Base-by-base conservation (phyloP, 2,888 invertebrate genomes). In the Ceraclea dissimilis region DNA sequence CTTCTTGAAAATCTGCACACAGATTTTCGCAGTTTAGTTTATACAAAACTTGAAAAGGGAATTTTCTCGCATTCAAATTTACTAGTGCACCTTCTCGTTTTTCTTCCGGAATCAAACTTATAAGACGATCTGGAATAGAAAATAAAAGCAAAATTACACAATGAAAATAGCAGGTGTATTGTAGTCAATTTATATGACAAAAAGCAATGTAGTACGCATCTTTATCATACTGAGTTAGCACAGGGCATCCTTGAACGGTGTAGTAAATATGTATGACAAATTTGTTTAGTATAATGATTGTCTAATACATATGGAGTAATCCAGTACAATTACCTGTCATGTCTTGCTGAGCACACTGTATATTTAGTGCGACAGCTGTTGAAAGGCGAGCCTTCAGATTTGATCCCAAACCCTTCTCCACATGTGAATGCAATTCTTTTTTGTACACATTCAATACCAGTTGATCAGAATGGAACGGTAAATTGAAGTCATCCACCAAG, bases 1-100 rank as follows among this genome's bases (percentile, higher is more conserved):
- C 94, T 76, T 97, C 97, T 65, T 88, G 86, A 73, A 97, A 97
- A 76, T 97, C 95, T 0, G 93, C 90, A 74, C 97, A 98, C 43
- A 97, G 81, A 77, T 97, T 96, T 73, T 96, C 93, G 74, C 97
- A 98, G 79, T 97, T 96, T 52, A 97, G 80, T 46, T 93, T 82
- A 73, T 94, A 93, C 1, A 94, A 77, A 69, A 94, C 91, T 74
- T 94, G 93, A 71, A 95, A 94, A 10, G 93, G 93, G 68, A 93
- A 92, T 65, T 90, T 79, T 66, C 92, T 82, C n/a, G 89, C 74
- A 51, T 86, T 67, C 70, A 74, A 67, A 81, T 69, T 68, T 63
- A 68, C 64, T 21, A 76, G 74, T 11, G 75, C 74, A 46, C 76
- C 75, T 26, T 75, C 74, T 53, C 76, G 74, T 70, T 80, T 80